A percentile compares a stretch with the other conserved stretches of the same genome.
phyloP scores from a whole-genome alignment of 2,888 invertebrate genomes.

The Bombyx huttoni region DNA sequence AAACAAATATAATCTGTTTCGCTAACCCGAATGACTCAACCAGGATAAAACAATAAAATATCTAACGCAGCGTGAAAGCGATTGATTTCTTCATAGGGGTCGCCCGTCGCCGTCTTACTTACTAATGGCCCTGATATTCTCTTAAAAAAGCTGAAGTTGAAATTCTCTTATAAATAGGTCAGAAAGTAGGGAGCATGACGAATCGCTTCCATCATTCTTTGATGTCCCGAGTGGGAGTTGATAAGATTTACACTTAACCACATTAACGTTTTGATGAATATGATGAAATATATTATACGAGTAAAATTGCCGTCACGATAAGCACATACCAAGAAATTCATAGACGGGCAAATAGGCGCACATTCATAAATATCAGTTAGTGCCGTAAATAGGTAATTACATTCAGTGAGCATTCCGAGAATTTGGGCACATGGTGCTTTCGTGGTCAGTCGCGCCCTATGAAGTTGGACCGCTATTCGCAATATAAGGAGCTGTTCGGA shows the following conservation, averaged over 20 bases:
- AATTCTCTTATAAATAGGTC: slow-evolving; percentile 46
- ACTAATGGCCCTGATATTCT: slow-evolving; percentile 29
- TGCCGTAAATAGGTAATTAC: slow-evolving; percentile 40
- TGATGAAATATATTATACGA: slow-evolving; percentile 8
- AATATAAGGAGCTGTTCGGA: slow-evolving; percentile 52
- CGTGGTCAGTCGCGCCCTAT: slow-evolving; percentile 24
- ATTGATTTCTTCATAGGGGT: slow-evolving; percentile 41
- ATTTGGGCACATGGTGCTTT: slow-evolving; percentile 42
- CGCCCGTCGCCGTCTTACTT: slow-evolving; percentile 14
- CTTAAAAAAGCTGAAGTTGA: slow-evolving; percentile 26
- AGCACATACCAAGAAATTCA: neutral
- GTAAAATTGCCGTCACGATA: slow-evolving; percentile 6
- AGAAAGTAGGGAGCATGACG: slow-evolving; percentile 52
- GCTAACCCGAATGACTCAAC: slow-evolving; percentile 17
- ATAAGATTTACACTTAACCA: slow-evolving; percentile 45
- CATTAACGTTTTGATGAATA: slow-evolving; percentile 15
- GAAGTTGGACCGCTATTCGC: slow-evolving; percentile 56
- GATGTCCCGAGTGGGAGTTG: slow-evolving; percentile 33
- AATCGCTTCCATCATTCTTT: slow-evolving; percentile 56
- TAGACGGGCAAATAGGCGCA: no score
- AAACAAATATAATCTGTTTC: no score
- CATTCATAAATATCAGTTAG: slow-evolving; percentile 27
- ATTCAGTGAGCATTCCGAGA: slow-evolving; percentile 57
- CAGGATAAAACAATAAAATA: slow-evolving; percentile 36
- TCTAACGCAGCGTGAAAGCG: slow-evolving; percentile 31